A percentile compares a stretch with the other conserved stretches of the same genome.
These are phyloP conservation scores for Microplitis deprimator DNA, from an alignment of 2,888 invertebrate genomes.

Conservation along the genomic window DNA sequence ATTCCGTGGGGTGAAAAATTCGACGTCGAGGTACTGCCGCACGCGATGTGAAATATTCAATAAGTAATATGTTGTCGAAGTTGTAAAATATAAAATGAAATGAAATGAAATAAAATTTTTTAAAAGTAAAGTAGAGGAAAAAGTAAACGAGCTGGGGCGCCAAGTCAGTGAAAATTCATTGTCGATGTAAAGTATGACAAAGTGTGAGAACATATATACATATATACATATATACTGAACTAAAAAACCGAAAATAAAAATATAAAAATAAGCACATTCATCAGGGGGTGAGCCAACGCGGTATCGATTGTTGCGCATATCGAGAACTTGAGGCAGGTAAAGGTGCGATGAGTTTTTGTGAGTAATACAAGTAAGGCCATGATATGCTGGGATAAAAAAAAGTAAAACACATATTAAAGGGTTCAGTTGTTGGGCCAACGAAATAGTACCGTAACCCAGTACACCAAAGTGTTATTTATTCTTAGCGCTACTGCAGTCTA, in stretches of 20 bases:
- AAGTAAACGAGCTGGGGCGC: slow-evolving; percentile 8
- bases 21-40: not conserved
- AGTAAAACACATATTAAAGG: too few relatives aligned
- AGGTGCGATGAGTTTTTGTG: slow-evolving; percentile 22
- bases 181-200: slow-evolving; percentile 4
- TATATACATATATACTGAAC: too few relatives aligned
- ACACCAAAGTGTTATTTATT: too few relatives aligned
- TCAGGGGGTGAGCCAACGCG: too few relatives aligned
- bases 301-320: too few relatives aligned
- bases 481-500: too few relatives aligned
- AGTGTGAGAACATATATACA: not conserved
- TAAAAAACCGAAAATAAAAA: too few relatives aligned
- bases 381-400: slow-evolving; percentile 42
- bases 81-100: not conserved
- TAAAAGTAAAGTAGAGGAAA: slow-evolving; percentile 4
- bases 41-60: slow-evolving; percentile 27
- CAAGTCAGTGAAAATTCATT: too few relatives aligned
- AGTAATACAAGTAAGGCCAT: slow-evolving; percentile 46
- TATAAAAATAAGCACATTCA: too few relatives aligned
- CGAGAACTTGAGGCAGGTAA: slow-evolving; percentile 33
- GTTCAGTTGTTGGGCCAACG: too few relatives aligned
- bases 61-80: slow-evolving; percentile 1
- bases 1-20: not conserved
- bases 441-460: too few relatives aligned
- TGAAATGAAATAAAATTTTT: not conserved